These are phyloP conservation scores for Sebastes cheni DNA, from an alignment of 2,797 vertebrate genomes.

Conservation along the genomic window DNA sequence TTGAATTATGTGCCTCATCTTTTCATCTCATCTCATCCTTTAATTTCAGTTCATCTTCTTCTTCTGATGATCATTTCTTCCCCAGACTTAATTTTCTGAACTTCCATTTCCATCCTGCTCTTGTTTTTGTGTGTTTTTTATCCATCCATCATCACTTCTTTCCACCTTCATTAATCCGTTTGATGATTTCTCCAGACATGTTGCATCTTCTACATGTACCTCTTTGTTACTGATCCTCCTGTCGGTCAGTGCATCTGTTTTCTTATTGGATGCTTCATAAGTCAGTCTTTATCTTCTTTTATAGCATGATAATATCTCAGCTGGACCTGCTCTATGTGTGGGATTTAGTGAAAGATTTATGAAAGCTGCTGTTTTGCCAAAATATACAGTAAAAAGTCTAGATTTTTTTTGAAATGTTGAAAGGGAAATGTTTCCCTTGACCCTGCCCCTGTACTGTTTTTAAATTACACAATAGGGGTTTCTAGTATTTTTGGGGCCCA, in stretches of 20 bases:
- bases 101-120: background rate
- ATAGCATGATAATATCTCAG: background rate
- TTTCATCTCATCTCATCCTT: conserved; percentile 1
- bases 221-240: background rate
- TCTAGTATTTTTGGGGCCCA: conserved; percentile 6
- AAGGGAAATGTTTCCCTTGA: background rate
- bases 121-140: background rate
- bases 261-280: background rate
- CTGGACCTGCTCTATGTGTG: background rate
- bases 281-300: background rate
- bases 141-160: background rate
- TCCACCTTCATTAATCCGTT: background rate
- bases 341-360: background rate
- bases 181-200: background rate
- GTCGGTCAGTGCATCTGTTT: background rate
- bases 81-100: background rate
- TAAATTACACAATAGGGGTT: background rate
- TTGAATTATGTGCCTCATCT: background rate
- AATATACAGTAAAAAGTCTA: background rate
- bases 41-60: conserved; percentile 1
- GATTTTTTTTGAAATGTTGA: background rate
- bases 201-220: background rate
- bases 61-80: background rate
- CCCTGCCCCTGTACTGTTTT: background rate
- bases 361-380: background rate